phyloP scores from a whole-genome alignment of 2,888 invertebrate genomes.

The Sepioteuthis lessoniana region DNA sequence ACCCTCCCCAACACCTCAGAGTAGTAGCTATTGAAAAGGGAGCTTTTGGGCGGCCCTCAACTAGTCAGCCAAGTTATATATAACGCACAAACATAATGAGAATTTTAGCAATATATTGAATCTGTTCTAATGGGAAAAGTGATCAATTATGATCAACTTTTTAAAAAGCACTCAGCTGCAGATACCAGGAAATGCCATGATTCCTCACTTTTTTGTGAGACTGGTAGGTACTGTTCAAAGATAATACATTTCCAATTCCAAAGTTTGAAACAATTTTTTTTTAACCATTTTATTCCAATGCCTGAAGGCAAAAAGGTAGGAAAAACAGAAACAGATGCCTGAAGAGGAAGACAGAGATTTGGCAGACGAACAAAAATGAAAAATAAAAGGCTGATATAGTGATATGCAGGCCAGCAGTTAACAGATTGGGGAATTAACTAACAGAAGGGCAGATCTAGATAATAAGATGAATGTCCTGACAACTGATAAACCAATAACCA shows the following conservation, averaged over 20 bases:
- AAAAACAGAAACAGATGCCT: neutral
- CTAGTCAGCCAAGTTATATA: no score
- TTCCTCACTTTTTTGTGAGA: neutral
- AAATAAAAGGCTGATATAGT: neutral
- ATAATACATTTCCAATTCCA: neutral
- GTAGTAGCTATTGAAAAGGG: no score
- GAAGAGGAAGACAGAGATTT: neutral
- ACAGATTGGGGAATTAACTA: neutral
- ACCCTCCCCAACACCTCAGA: no score
- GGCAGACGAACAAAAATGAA: neutral
- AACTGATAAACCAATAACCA: neutral
- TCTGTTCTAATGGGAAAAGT: no score
- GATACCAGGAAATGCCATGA: neutral
- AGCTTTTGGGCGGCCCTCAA: no score
- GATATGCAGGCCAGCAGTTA: neutral
- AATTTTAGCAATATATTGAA: no score
- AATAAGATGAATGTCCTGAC: neutral
- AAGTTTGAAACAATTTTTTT: neutral
- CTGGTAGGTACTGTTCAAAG: neutral
- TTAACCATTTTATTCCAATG: neutral
- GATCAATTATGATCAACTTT: no score
- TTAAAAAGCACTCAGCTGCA: no score
- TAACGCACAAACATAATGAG: no score
- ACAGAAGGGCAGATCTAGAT: neutral
- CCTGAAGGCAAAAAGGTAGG: neutral